Evolutionary conservation across 1,140 invertebrate genomes (phyloP).

Genomic region (Drosophila takahashii): DNA sequence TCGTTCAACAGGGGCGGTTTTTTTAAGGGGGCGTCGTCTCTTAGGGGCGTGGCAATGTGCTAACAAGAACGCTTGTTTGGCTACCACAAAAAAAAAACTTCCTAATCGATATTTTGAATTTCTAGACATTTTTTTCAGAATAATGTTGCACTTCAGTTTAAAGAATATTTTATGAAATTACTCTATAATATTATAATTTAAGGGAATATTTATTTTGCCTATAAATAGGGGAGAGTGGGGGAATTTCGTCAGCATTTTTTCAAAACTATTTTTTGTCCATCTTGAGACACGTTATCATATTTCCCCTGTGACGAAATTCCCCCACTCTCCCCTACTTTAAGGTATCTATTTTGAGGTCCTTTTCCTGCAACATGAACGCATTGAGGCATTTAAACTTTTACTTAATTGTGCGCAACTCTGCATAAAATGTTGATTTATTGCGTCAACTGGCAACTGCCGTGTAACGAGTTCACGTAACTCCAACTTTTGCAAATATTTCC

Average conservation of each 20-base stretch:
- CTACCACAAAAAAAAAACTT: slow-evolving; percentile 5
- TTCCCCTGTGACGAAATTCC: no score
- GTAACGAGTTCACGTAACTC: slow-evolving; percentile 41
- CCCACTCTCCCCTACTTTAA: no score
- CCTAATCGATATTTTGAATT: neutral
- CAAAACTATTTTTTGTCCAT: no score
- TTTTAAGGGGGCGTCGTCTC: slow-evolving; percentile 1
- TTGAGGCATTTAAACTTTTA: slow-evolving; percentile 68
- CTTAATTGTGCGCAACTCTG: slow-evolving; percentile 79
- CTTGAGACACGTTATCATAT: no score
- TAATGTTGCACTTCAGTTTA: no score
- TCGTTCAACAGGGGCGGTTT: slow-evolving; percentile 6
- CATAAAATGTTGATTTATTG: slow-evolving; percentile 83
- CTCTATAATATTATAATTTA: no score
- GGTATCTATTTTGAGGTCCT: no score
- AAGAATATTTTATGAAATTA: no score
- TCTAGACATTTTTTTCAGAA: no score
- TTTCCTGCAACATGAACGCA: slow-evolving; percentile 27
- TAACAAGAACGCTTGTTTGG: slow-evolving; percentile 15
- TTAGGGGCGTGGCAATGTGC: slow-evolving; percentile 30
- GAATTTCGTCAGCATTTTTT: no score
- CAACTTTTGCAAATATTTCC: slow-evolving; percentile 42
- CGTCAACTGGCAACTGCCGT: slow-evolving; percentile 56
- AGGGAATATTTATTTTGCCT: no score
- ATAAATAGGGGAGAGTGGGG: no score